Conservation (phyloP, 2,113 vertebrate species). For the Leptobrachium ailaonicum region DNA sequence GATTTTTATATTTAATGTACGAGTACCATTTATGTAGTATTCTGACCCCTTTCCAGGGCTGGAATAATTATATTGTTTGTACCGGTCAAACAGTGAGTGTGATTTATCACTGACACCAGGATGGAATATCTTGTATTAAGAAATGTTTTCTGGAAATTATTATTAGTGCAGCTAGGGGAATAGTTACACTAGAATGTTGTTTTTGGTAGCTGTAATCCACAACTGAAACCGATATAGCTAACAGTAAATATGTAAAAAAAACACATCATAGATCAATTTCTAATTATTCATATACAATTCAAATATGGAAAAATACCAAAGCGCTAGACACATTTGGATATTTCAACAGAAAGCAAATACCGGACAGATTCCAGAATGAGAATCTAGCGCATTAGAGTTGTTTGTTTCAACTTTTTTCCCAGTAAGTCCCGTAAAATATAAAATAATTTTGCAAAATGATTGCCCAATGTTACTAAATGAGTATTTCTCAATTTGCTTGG, state of each 20-base stretch:
- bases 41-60: not conserved
- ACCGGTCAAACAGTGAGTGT: slow-evolving; percentile 23
- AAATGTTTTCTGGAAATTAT: slow-evolving; percentile 35
- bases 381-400: too few species aligned
- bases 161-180: slow-evolving; percentile 31
- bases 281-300: not conserved
- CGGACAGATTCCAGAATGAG: not conserved
- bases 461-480: too few species aligned
- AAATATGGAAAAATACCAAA: not conserved
- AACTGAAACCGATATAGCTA: slow-evolving; percentile 15
- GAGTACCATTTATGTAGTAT: too few species aligned
- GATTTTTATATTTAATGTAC: too few species aligned
- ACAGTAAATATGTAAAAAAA: slow-evolving; percentile 17
- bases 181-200: slow-evolving; percentile 5
- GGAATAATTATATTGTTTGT: slow-evolving; percentile 6
- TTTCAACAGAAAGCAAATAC: not conserved
- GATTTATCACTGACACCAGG: slow-evolving; percentile 36
- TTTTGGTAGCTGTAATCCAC: slow-evolving; percentile 27
- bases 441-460: too few species aligned
- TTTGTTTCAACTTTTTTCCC: too few species aligned
- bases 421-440: too few species aligned
- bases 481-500: too few species aligned
- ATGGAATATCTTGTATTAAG: slow-evolving; percentile 19
- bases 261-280: not conserved
- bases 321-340: not conserved